Base-by-base conservation (phyloP, 2,797 vertebrate species). In the Hylomyscus alleni region DNA sequence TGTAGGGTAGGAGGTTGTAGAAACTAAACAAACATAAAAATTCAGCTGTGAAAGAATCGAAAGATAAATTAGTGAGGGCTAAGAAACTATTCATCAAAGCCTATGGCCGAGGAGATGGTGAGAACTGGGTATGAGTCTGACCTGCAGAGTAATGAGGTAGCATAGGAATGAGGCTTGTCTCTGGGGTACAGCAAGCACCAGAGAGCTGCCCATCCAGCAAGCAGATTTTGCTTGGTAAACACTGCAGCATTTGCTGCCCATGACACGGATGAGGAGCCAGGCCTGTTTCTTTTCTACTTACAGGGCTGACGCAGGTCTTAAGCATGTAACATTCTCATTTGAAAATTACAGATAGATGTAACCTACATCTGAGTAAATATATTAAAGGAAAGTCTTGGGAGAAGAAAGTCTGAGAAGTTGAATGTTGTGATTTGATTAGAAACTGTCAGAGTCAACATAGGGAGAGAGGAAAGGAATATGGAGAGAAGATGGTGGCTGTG, bases 21-120 rank as follows among this genome's bases (percentile, higher is more conserved):
- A 85, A 40, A 8, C 83, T 37, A 93, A 97, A 88, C 89, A 93
- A 22, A n/a, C 22, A 88, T 40, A 67, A 84, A 95, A 75, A 82
- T 4, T 26, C 89, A 54, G 44, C 58, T 78, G 80, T 69, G 58
- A 92, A 78, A 90, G 52, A 76, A 87, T 22, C 17, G 50, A 8
- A 90, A 77, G 83, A 96, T 47, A 76, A 22, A 96, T 91, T 65
- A 40, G 20, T 5, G 2, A 96, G 77, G 58, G 6, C 19, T 92
- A 85, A 54, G 89, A 82, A 95, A 77, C 24, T 73, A 54, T 90
- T 95, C 65, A 67, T 93, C 88, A 91, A 58, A 92, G 29, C 22
- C 44, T 69, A 37, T 7, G 58, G 13, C 2, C 94, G 89, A 90
- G 80, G n/a, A 56, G 94, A 34, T 24, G 81, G 69, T 47, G 77